Conservation (phyloP, 2,797 vertebrate genomes). For the Intellagama lesueurii region DNA sequence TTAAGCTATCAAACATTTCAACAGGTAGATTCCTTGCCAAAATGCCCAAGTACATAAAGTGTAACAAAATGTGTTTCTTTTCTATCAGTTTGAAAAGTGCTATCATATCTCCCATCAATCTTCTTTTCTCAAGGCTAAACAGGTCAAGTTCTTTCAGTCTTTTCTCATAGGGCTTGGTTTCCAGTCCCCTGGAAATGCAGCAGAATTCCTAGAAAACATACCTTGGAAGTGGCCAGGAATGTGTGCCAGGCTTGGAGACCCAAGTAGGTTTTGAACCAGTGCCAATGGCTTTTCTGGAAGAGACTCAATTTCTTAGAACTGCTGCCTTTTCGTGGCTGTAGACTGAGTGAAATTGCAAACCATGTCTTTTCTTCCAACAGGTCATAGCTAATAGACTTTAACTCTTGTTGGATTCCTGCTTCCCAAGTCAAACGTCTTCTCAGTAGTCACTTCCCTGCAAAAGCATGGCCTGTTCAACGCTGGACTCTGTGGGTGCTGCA, state of each 20-base stretch:
- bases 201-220: background rate
- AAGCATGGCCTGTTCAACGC: background rate
- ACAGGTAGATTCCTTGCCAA: background rate
- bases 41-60: background rate
- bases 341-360: constrained; percentile 1
- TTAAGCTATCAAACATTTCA: background rate
- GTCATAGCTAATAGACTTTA: background rate
- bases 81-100: background rate
- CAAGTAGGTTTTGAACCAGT: background rate
- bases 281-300: constrained; percentile 8
- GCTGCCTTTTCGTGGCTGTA: background rate
- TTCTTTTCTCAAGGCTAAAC: too few species aligned
- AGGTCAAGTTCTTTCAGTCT: too few species aligned
- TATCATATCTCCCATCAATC: too few species aligned
- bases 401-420: background rate
- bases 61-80: background rate
- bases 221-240: background rate
- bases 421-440: background rate
- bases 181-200: too few species aligned
- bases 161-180: background rate
- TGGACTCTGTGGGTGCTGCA: too few species aligned
- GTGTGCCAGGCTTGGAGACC: background rate
- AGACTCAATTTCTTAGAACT: background rate
- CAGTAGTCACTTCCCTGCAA: background rate
- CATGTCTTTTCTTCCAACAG: background rate